Evolutionary conservation across 2,113 vertebrate genomes (phyloP).

Genomic region (Mionectes macconnelli): DNA sequence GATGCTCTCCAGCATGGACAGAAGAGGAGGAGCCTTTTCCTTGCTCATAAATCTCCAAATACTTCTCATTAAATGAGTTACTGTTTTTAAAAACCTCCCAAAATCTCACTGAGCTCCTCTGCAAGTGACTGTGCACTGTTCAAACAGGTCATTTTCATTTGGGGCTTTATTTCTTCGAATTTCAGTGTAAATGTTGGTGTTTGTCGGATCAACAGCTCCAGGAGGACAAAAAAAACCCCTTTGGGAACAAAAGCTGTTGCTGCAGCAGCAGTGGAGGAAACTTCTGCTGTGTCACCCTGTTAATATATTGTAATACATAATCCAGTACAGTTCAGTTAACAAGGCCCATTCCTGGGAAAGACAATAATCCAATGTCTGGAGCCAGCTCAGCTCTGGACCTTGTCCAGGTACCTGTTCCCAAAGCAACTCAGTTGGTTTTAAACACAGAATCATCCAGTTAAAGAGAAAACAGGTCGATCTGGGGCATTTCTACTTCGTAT

Average conservation of each 20-base stretch:
- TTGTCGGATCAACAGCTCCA: background rate
- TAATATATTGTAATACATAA: background rate
- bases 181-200: background rate
- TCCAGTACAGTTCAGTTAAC: background rate
- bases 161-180: background rate
- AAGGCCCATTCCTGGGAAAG: background rate
- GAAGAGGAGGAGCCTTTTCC: background rate
- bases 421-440: background rate
- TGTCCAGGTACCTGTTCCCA: background rate
- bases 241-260: background rate
- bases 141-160: background rate
- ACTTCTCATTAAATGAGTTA: background rate
- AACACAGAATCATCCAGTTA: background rate
- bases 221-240: background rate
- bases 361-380: background rate
- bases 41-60: background rate
- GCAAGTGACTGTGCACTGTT: background rate
- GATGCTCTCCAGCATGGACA: background rate
- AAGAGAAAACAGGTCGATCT: background rate
- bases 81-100: background rate
- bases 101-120: background rate
- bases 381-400: background rate
- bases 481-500: background rate
- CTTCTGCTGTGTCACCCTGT: background rate
- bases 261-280: accelerated